Conservation (phyloP, 2,888 invertebrate species). For the Tipula vernalis region DNA sequence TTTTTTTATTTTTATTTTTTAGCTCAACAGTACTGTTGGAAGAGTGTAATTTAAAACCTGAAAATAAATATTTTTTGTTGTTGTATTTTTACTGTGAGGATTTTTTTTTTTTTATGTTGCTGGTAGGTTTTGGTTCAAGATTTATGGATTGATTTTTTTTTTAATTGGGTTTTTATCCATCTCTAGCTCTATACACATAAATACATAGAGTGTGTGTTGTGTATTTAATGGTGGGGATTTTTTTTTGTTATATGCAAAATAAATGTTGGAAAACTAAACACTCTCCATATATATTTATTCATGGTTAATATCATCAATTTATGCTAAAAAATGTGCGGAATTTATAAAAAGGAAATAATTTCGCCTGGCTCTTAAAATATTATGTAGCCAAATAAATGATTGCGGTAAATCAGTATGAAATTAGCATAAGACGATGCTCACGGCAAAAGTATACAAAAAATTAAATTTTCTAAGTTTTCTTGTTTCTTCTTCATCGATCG, state of each 20-base stretch:
- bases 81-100: not conserved
- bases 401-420: not conserved
- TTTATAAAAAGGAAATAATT: not conserved
- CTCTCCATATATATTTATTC: not conserved
- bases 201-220: not conserved
- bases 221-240: not conserved
- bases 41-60: slow-evolving; percentile 4
- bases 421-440: not conserved
- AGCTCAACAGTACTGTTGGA: not conserved
- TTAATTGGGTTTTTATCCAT: slow-evolving; percentile 4
- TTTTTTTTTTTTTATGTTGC: not conserved
- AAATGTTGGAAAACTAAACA: not conserved
- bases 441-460: not conserved
- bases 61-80: not conserved
- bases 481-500: not conserved
- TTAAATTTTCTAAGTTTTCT: not conserved
- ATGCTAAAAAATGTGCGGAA: not conserved
- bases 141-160: not conserved
- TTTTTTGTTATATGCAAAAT: not conserved
- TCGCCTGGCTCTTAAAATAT: not conserved
- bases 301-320: not conserved
- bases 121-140: slow-evolving; percentile 4
- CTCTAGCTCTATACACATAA: not conserved
- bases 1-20: not conserved
- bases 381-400: not conserved